Conservation (phyloP, 2,888 invertebrate species). For the Chloroclysta siterata region DNA sequence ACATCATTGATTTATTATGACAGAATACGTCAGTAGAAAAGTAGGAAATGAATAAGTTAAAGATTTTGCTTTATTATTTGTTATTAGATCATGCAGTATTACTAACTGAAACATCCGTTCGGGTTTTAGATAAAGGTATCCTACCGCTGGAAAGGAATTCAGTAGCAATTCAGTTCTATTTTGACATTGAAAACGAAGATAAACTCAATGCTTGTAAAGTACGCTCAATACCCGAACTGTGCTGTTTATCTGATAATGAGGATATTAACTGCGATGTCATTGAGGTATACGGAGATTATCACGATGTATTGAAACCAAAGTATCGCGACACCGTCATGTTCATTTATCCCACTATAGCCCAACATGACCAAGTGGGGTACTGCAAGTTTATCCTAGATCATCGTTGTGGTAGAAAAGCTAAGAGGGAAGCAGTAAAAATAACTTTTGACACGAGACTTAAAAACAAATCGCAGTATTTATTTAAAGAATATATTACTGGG, state of each 20-base stretch:
- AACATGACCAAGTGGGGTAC: slow-evolving; percentile 64
- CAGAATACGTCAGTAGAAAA: background rate
- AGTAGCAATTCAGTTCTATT: slow-evolving; percentile 65
- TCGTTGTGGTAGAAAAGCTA: slow-evolving; percentile 48
- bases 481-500: slow-evolving; percentile 34
- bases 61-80: slow-evolving; percentile 14
- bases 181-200: slow-evolving; percentile 63
- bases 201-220: slow-evolving; percentile 50
- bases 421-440: slow-evolving; percentile 48
- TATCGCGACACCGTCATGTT: slow-evolving; percentile 57
- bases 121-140: slow-evolving; percentile 65
- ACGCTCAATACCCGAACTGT: slow-evolving; percentile 52
- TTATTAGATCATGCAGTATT: slow-evolving; percentile 12
- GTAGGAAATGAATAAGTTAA: slow-evolving; percentile 15
- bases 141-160: slow-evolving; percentile 60
- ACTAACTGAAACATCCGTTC: slow-evolving; percentile 41
- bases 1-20: background rate
- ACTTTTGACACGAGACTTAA: slow-evolving; percentile 61
- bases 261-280: slow-evolving; percentile 56
- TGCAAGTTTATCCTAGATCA: slow-evolving; percentile 58
- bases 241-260: slow-evolving; percentile 55
- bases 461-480: slow-evolving; percentile 42
- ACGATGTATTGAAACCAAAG: slow-evolving; percentile 51
- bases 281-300: slow-evolving; percentile 48
- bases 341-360: slow-evolving; percentile 60